A percentile compares a stretch with the other conserved stretches of the same genome.
These are phyloP conservation scores for Nothoprocta perdicaria DNA, from an alignment of 2,113 vertebrate genomes.

Conservation along the genomic window DNA sequence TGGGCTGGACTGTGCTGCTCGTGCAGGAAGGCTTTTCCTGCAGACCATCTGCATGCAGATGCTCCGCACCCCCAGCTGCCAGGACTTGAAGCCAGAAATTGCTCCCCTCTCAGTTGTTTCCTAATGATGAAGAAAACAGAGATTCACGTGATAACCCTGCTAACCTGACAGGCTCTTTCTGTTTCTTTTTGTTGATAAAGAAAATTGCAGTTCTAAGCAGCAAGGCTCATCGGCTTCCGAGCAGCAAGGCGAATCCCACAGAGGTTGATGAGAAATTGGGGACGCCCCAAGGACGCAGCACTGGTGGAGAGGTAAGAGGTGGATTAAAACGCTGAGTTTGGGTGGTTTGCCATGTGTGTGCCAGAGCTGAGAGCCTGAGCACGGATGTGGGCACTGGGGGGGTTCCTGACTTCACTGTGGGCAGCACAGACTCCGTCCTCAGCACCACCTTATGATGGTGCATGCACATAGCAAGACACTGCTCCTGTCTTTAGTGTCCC, in stretches of 20 bases:
- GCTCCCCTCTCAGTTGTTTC: neutral
- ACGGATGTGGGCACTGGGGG: neutral
- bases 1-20: neutral
- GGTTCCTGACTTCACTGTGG: neutral
- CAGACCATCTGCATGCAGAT: neutral
- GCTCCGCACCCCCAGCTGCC: neutral
- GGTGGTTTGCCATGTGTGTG: neutral
- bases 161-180: conserved; percentile 20
- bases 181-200: conserved; percentile 30
- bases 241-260: neutral
- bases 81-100: neutral
- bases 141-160: neutral
- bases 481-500: neutral
- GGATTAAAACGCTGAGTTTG: neutral
- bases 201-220: neutral
- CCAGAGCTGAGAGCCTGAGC: neutral
- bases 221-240: neutral
- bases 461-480: neutral
- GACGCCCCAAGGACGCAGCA: neutral
- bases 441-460: neutral
- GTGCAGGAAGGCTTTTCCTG: neutral
- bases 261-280: conserved; percentile 55
- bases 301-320: conserved; percentile 55
- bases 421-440: neutral
- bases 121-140: neutral